A percentile compares a stretch with the other conserved stretches of the same genome.
Conservation (phyloP, 2,888 invertebrate genomes). For the Eristalis arbustorum region DNA sequence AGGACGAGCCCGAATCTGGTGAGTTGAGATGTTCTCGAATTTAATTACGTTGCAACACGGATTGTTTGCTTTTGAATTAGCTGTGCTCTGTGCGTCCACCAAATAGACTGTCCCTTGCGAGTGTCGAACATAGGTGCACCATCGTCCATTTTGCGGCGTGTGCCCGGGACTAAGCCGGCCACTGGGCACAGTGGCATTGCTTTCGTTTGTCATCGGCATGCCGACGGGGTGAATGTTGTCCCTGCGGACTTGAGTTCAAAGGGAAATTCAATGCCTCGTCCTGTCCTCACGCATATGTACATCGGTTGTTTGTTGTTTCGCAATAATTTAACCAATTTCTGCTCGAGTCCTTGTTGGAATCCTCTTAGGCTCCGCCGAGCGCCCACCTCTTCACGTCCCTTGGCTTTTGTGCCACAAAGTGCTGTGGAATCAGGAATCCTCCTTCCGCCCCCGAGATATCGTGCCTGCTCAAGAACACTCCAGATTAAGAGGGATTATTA, state of each 20-base stretch:
- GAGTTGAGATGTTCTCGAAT: slow-evolving; percentile 20
- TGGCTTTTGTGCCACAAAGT: neutral
- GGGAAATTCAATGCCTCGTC: neutral
- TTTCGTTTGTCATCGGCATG: neutral
- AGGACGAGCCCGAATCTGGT: slow-evolving; percentile 44
- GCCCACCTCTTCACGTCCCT: neutral
- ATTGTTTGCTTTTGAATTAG: slow-evolving; percentile 10
- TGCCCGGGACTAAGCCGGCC: slow-evolving; percentile 20
- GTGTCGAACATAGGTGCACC: too few species aligned
- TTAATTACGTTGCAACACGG: neutral
- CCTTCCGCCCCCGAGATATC: neutral
- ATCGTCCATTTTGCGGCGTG: neutral
- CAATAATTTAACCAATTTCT: slow-evolving; percentile 8
- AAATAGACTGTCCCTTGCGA: neutral
- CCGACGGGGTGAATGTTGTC: neutral
- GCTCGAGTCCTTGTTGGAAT: neutral
- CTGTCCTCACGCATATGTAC: neutral
- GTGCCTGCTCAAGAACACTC: slow-evolving; percentile 21
- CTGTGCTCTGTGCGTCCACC: neutral
- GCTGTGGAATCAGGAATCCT: neutral
- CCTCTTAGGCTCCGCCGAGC: neutral
- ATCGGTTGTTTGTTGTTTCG: neutral
- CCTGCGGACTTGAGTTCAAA: neutral
- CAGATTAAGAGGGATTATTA: slow-evolving; percentile 26
- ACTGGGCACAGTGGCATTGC: neutral